Base-by-base conservation (phyloP, 2,113 vertebrate species). In the Hydropotes inermis region DNA sequence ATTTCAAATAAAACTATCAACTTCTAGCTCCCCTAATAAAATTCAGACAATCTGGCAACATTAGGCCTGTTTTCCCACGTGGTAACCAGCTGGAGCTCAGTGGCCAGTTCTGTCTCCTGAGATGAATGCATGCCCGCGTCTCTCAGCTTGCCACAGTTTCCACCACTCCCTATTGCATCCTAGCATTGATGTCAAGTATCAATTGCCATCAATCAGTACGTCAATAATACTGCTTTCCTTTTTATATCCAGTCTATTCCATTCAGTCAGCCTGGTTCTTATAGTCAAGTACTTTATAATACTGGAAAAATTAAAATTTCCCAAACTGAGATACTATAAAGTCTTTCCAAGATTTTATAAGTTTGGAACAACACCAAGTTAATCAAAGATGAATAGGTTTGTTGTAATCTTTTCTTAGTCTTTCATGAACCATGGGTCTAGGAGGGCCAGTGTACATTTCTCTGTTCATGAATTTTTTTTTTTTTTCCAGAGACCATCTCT, bases 281-380 rank as follows among this genome's bases (percentile, higher is more conserved):
- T 7, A 52, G 27, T 55, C 28, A 70, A 87, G 88, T 89, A 64
- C 87, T 78, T 91, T 88, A 61, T 3, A 97, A 47, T 70, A n/a
- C 23, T 52, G 55, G 55, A 88, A 79, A 94, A 95, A 94, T 14
- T n/a, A 60, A 91, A 87, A 60, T 85, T 88, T 55, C 9, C 33
- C n/a, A 64, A 43, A 88, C 5, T 47, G 79, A 84, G 30, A 85
- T 84, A n/a, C 57, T 84, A 74, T 43, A 76, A 76, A 76, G 23
- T 13, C 67, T 47, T 88, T 79, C 70, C 33, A 64, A 96, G 36
- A 10, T 30, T 94, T 23, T 57, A 33, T 15, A 89, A 57, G 30
- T 89, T 70, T 79, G 50, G 14, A 89, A 50, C 11, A 93, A 91
- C 19, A 50, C 4, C 0, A 27, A 43, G 23, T 78, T 83, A 55